phyloP scores from a whole-genome alignment of 2,113 vertebrate species.

The Clarias batrachus region DNA sequence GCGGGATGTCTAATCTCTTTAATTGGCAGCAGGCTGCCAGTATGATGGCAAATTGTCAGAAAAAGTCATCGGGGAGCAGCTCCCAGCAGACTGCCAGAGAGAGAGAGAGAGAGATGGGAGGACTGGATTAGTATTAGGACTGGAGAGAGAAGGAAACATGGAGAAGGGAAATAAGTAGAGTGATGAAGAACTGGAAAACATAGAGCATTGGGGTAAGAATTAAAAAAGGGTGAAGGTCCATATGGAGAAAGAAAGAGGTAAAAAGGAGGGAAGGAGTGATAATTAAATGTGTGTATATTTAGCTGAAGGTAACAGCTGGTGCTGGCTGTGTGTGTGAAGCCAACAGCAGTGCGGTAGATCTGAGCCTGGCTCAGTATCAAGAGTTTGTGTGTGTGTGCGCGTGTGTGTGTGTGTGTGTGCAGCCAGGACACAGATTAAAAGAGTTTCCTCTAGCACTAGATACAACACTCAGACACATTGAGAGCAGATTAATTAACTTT shows the following conservation, averaged over 20 bases:
- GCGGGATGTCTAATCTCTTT: not conserved
- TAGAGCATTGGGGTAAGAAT: not conserved
- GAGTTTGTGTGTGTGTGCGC: not conserved
- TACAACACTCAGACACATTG: not conserved
- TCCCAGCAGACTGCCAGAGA: not conserved
- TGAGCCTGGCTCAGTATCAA: slow-evolving; percentile 11
- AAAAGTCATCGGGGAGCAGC: not conserved
- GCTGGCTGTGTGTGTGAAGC: slow-evolving; percentile 14
- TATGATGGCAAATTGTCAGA: slow-evolving; percentile 2
- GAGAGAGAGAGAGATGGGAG: not conserved
- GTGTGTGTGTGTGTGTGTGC: not conserved
- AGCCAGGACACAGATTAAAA: not conserved
- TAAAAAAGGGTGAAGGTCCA: not conserved
- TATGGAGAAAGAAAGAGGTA: not conserved
- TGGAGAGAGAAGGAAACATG: not conserved
- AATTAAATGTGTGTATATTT: slow-evolving; percentile 59
- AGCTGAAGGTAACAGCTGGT: slow-evolving; percentile 54
- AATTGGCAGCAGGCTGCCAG: not conserved
- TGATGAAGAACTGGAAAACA: not conserved
- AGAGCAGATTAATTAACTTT: not conserved
- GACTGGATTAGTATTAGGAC: not conserved
- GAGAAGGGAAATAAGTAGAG: not conserved
- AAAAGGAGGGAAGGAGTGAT: slow-evolving; percentile 44
- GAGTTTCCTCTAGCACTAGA: not conserved
- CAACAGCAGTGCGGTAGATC: not conserved